Evolutionary conservation across 2,797 vertebrate genomes (phyloP).

Genomic region (Macropus fuliginosus): DNA sequence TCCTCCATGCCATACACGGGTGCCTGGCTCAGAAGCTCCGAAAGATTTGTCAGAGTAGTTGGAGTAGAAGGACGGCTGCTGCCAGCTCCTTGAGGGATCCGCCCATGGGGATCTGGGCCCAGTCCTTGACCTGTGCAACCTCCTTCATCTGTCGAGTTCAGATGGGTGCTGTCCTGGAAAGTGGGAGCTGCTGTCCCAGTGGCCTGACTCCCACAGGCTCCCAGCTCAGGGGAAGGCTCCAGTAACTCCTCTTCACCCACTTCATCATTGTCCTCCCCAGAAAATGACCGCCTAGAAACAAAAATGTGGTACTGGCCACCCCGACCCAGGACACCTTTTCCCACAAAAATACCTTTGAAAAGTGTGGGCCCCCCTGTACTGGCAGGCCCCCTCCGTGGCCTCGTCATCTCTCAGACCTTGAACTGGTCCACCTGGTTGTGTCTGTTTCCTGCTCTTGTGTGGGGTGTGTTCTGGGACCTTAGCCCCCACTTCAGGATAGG

Average conservation of each 20-base stretch:
- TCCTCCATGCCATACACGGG: neutral
- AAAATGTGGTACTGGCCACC: neutral
- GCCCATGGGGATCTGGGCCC: no score
- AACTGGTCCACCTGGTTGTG: neutral
- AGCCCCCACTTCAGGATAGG: neutral
- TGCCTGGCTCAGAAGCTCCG: neutral
- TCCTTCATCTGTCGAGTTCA: neutral
- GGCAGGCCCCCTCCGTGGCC: neutral
- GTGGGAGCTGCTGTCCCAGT: accelerated
- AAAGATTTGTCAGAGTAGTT: neutral
- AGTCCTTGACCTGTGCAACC: neutral
- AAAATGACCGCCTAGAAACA: neutral
- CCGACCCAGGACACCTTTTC: neutral
- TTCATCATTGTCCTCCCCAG: neutral
- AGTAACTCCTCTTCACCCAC: neutral
- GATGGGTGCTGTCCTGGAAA: neutral
- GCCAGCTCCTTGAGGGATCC: no score
- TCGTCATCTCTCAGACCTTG: no score
- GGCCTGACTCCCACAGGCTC: neutral
- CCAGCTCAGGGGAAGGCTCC: neutral
- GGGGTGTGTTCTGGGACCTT: neutral
- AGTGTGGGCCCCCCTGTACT: neutral
- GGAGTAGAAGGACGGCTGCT: neutral
- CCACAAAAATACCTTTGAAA: neutral
- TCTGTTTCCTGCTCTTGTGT: no score